Evolutionary conservation across 1,140 invertebrate species (phyloP).

Genomic region (Conus betulinus): DNA sequence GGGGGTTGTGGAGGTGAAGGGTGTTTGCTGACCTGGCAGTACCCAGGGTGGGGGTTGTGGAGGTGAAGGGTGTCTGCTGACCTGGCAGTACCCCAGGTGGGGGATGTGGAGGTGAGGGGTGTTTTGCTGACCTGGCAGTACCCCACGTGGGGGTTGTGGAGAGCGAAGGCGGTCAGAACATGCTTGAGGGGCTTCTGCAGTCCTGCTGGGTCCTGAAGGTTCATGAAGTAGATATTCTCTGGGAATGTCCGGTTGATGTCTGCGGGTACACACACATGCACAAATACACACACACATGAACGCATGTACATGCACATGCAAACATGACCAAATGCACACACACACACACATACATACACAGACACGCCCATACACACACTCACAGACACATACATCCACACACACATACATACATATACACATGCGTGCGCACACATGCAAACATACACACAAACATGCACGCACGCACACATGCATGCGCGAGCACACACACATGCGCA

Average conservation of each 20-base stretch:
- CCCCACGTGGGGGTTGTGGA: slow-evolving; percentile 89
- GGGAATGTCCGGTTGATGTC: slow-evolving; percentile 87
- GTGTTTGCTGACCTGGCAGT: no score
- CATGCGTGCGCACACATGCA: no score
- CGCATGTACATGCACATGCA: neutral
- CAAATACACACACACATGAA: neutral
- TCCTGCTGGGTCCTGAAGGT: slow-evolving; percentile 79
- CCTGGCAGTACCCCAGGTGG: slow-evolving; percentile 93
- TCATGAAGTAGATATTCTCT: slow-evolving; percentile 93
- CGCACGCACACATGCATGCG: no score
- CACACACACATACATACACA: neutral
- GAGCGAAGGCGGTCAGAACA: slow-evolving; percentile 91
- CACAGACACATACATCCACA: no score
- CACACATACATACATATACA: no score
- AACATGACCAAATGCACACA: neutral
- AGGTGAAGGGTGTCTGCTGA: slow-evolving; percentile 53
- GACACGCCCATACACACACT: no score
- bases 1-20: no score
- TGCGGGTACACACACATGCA: slow-evolving; percentile 49
- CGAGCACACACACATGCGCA: no score
- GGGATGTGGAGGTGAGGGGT: slow-evolving; percentile 83
- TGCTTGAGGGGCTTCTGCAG: slow-evolving; percentile 83
- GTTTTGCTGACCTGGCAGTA: slow-evolving; percentile 87
- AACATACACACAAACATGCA: no score
- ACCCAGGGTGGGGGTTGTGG: no score